Evolutionary conservation across 2,113 vertebrate genomes (phyloP), one percentile per base, ranked within the genome.

Genomic region (Andinoacara biseriatus): DNA sequence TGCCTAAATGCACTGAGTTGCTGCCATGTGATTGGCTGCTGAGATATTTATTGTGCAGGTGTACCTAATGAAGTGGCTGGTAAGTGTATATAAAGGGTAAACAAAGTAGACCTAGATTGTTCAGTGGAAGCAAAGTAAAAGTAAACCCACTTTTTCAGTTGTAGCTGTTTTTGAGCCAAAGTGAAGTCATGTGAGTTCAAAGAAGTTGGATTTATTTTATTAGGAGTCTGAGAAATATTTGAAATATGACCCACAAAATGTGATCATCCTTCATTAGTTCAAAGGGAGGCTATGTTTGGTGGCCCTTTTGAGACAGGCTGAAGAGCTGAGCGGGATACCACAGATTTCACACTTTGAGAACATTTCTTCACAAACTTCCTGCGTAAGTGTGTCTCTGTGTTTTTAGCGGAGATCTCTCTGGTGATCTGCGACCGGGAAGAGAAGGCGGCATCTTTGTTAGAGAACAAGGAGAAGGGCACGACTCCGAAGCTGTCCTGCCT

Each of bases 401-500:
- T 58, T 54, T 43, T 18, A 96, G 95, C 94, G 5, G 95, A 96
- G 90, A 95, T 96, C 88, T 91, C 95, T 31, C 76, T 96, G 90
- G 95, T 96, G 89, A 90, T 96, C 85, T 96, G 95, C 74, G 95
- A 96, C 90, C 92, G 91, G 11, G 94, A 95, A 85, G 95, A 96
- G 87, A 96, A 95, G 85, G 95, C 95, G 0, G 78, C 78, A 7
- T 80, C 93, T 62, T 85, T 96, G 77, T 22, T 96, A 22, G 87
- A 90, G 80, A 95, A 95, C 90, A 96, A 96, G 86, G 95, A 96
- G 94, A 92, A 86, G 2, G 94, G 94, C 20, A 58, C 82, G 83
- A 95, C 89, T 2, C 95, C 94, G 3, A 87, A 57, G 33, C 90
- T 96, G 20, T 93, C 94, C 91, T 95, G 95, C 83, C 86, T 96